Evolutionary conservation across 2,888 invertebrate species (phyloP), one percentile per base, ranked within the genome.

Genomic region (Netelia fuscicornis): DNA sequence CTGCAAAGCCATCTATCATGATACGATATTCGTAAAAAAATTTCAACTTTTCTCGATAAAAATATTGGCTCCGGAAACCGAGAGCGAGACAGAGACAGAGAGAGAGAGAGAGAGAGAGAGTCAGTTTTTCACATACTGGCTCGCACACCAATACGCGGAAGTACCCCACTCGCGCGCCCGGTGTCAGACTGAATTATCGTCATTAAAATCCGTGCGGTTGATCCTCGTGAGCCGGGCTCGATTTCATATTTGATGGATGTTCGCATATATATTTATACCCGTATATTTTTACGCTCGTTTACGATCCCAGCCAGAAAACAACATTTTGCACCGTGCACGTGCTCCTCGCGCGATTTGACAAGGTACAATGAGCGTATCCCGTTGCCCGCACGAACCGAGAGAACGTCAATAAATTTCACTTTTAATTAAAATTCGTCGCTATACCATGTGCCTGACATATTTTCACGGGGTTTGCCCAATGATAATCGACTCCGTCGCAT

Each of bases 351-450:
- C 64, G 65, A 56, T 76, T 67, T 13, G 56, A 77, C 64, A 74
- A 71, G 10, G n/a, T 11, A 13, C 74, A 44, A 71, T 58, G 37
- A 70, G 60, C 60, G 77, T 9, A 72, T 11, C 37, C 37, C 13
- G 17, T 8, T 64, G 17, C 17, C 8, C n/a, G 25, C 62, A 23
- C 17, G 54, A 17, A 60, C 58, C 44, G 54, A 68, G 30, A 37
- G 58, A 81, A 68, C 62, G 70, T 54, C 81, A 30, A 71, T 81
- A 75, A 81, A 85, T 79, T 81, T 75, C 17, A 74, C 75, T 75
- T 81, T 78, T 60, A 74, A 70, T 75, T 70, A 58, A 81, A 81
- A 75, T 58, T 56, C 58, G 25, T 42, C 54, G 30, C 37, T 42
- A 37, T 54, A 11, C 54, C 17, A 6, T 52, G 11, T 37, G 54